Percentiles rank a stretch among this genome's conserved stretches.
These are phyloP conservation scores for Porites rus DNA, from an alignment of 92 coral and sea anemone species.

Conservation along the genomic window DNA sequence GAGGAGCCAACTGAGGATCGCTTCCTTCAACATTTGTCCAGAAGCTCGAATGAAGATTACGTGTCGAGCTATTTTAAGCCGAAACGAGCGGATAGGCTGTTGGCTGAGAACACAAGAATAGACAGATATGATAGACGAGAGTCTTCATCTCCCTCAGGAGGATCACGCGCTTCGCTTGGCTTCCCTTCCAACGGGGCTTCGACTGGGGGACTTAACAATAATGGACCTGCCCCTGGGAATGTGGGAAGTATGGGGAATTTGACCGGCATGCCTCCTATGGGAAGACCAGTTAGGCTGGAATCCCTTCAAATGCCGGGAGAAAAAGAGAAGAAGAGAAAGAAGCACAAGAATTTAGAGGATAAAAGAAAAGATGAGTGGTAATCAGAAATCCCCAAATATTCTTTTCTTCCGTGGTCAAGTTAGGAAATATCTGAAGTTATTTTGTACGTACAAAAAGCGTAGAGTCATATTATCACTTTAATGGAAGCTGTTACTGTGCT, in stretches of 20 bases:
- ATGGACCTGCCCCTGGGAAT: constrained; percentile 23
- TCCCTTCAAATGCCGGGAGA: constrained; percentile 82
- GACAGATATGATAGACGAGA: constrained; percentile 73
- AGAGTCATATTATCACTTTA: too few species aligned
- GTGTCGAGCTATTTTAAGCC: constrained; percentile 93
- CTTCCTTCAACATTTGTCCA: constrained; percentile 82
- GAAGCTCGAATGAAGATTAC: constrained; percentile 74
- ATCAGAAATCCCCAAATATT: neutral
- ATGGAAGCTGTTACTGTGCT: too few species aligned
- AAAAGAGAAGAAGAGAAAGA: constrained; percentile 83
- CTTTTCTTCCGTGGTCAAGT: neutral
- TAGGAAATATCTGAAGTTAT: neutral
- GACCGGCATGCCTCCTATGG: constrained; percentile 40
- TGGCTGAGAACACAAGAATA: constrained; percentile 75
- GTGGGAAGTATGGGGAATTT: constrained; percentile 32
- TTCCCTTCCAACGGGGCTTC: constrained; percentile 36
- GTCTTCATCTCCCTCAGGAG: constrained; percentile 56
- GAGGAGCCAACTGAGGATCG: constrained; percentile 88
- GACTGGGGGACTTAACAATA: constrained; percentile 23
- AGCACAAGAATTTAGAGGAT: constrained; percentile 61
- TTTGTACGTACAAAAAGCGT: too few species aligned
- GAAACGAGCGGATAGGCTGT: constrained; percentile 89
- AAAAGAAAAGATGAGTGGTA: constrained; percentile 35
- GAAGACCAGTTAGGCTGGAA: constrained; percentile 89
- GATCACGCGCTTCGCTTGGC: constrained; percentile 46